Evolutionary conservation across 2,888 invertebrate genomes (phyloP), one percentile per base, ranked within the genome.

Genomic region (Brachyptera risi): DNA sequence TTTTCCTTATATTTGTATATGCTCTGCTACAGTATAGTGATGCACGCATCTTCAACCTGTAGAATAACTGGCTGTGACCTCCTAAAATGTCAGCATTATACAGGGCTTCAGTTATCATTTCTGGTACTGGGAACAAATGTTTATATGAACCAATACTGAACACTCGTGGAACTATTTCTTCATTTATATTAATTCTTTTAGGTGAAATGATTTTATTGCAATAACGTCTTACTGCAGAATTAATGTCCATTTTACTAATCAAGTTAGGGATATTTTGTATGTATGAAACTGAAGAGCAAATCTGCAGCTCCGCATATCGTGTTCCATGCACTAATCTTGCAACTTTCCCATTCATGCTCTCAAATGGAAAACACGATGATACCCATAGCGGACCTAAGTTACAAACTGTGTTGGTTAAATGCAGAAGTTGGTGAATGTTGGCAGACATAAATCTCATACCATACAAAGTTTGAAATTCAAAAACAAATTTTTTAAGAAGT

Each of bases 401-500:
- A 26, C 19, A n/a, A 1, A 68, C 68, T 19, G 47, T 59, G 5
- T 63, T 38, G n/a, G 63, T 19, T 24, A 68, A 62, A 61, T 70
- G 68, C 5, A 65, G 56, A 9, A 70, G 13, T 3, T 61, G 23
- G 59, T 69, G 68, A 2, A 68, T 11, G 60, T 68, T 68, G 13
- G 50, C 58, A 0, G 64, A 63, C 66, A 68, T 66, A 38, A 68
- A 47, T 2, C 59, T 40, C 15, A 61, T 15, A 3, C 65, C 63
- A 61, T 68, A 69, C n/a, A 67, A 47, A n/a, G 47, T 23, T 57
- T 67, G 56, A 24, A 65, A 68, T 19, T 56, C 19, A 44, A 40
- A 35, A 1, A 64, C 65, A 47, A 58, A 68, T 35, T 65, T 60
- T 13, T 50, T 35, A 13, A 67, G 50, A 35, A 42, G 23, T 24